Percentiles rank a stretch among this genome's conserved stretches.
These are phyloP conservation scores for Mythimna albipuncta DNA, from an alignment of 2,888 invertebrate species.

Conservation along the genomic window DNA sequence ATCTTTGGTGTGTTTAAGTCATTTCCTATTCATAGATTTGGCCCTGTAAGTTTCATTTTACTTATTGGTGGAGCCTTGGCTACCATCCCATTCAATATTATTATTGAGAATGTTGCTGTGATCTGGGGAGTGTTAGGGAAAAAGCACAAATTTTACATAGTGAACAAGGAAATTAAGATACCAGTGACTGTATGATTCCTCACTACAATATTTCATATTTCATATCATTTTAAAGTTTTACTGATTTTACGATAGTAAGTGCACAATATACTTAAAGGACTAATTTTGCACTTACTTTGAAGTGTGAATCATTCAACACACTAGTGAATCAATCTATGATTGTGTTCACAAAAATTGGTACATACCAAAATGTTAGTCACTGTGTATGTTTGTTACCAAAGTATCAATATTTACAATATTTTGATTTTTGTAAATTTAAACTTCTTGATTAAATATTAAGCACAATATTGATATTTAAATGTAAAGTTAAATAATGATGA, in stretches of 20 bases:
- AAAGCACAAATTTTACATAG: slow-evolving; percentile 99
- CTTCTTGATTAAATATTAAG: slow-evolving; percentile 45
- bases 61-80: slow-evolving; percentile 96
- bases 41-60: slow-evolving; percentile 94
- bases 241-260: slow-evolving; percentile 74
- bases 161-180: slow-evolving; percentile 96
- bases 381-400: slow-evolving; percentile 69
- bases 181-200: slow-evolving; percentile 91
- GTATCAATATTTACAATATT: slow-evolving; percentile 51
- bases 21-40: slow-evolving; percentile 97
- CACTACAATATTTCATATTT: slow-evolving; percentile 60
- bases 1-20: slow-evolving; percentile 99
- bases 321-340: slow-evolving; percentile 59
- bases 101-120: slow-evolving; percentile 98
- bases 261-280: slow-evolving; percentile 82
- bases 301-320: slow-evolving; percentile 57
- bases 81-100: slow-evolving; percentile 97
- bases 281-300: slow-evolving; percentile 71
- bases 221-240: slow-evolving; percentile 69
- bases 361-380: slow-evolving; percentile 66
- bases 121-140: slow-evolving; percentile 98
- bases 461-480: slow-evolving; percentile 53
- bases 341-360: slow-evolving; percentile 61
- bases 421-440: slow-evolving; percentile 32
- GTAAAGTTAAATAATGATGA: slow-evolving; percentile 32